Percentiles rank a stretch among this genome's conserved stretches.
Evolutionary conservation across 2,797 vertebrate species (phyloP).

Genomic region (Esox lucius): DNA sequence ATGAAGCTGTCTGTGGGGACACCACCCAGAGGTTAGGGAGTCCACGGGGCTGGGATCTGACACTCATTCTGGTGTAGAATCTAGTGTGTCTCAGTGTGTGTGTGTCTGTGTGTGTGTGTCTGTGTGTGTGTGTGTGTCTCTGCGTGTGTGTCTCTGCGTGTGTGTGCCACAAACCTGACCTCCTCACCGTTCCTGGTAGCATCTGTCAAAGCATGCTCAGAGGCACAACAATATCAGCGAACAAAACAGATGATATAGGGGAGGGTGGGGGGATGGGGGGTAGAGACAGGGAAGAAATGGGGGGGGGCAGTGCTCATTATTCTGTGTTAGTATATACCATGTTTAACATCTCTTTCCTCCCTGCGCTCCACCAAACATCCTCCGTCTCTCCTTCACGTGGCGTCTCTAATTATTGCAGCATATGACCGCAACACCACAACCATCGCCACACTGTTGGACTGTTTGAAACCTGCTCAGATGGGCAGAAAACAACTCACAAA

Average conservation of each 20-base stretch:
- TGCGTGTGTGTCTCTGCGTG: slow-evolving; percentile 21
- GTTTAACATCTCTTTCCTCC: slow-evolving; percentile 3
- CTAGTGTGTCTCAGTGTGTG: slow-evolving; percentile 13
- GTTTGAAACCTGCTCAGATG: neutral
- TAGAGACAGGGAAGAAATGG: neutral
- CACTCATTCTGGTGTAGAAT: slow-evolving; percentile 27
- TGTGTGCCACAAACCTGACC: slow-evolving; percentile 38
- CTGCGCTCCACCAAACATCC: neutral
- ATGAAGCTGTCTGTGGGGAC: slow-evolving; percentile 84
- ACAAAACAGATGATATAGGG: slow-evolving; percentile 26
- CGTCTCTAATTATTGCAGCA: neutral
- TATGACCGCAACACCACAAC: neutral
- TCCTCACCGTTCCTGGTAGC: slow-evolving; percentile 35
- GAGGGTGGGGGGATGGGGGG: neutral
- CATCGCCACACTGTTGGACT: neutral
- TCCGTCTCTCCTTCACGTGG: slow-evolving; percentile 13
- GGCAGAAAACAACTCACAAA: neutral
- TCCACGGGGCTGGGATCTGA: slow-evolving; percentile 43
- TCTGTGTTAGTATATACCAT: slow-evolving; percentile 9
- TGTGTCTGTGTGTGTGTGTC: slow-evolving; percentile 6
- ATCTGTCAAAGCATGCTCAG: slow-evolving; percentile 52
- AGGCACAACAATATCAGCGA: slow-evolving; percentile 26
- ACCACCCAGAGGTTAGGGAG: slow-evolving; percentile 51
- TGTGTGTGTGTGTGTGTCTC: slow-evolving; percentile 20
- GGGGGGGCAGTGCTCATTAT: slow-evolving; percentile 6